Evolutionary conservation across 2,888 invertebrate genomes (phyloP).

Genomic region (Lithophane ornitopus): DNA sequence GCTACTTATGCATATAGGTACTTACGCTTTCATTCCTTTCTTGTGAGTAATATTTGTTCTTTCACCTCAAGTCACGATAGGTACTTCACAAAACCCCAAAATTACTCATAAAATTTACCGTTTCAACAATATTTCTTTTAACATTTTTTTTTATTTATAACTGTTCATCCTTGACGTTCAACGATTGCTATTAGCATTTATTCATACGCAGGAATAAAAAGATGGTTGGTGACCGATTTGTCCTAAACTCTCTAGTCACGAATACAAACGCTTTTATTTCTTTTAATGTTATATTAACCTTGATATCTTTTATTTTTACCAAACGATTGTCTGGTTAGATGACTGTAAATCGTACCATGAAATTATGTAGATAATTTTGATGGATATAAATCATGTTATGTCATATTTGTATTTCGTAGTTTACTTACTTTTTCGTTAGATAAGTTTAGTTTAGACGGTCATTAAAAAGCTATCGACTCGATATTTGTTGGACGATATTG

Average conservation of each 20-base stretch:
- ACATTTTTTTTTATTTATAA: conserved; percentile 68
- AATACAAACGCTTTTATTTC: conserved; percentile 73
- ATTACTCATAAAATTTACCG: conserved; percentile 70
- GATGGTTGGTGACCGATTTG: conserved; percentile 74
- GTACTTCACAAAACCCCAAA: conserved; percentile 61
- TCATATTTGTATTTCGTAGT: conserved; percentile 38
- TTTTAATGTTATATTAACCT: conserved; percentile 78
- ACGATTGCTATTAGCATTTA: conserved; percentile 79
- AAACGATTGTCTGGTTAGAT: conserved; percentile 56
- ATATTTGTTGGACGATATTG: conserved; percentile 1
- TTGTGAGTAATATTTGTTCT: conserved; percentile 45
- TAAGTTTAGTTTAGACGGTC: not conserved
- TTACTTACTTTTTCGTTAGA: conserved; percentile 26
- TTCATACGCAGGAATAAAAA: conserved; percentile 76
- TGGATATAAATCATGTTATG: conserved; percentile 58
- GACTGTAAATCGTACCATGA: conserved; percentile 61
- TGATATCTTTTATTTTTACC: conserved; percentile 70
- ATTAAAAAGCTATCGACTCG: not conserved
- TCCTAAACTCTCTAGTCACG: conserved; percentile 81
- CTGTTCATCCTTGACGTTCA: conserved; percentile 79
- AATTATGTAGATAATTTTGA: conserved; percentile 54
- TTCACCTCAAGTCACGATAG: conserved; percentile 51
- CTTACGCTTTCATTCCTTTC: conserved; percentile 3
- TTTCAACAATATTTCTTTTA: conserved; percentile 62
- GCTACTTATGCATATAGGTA: not conserved